Conservation (phyloP, 1,140 invertebrate genomes). For the Drosophila lacteicornis region DNA sequence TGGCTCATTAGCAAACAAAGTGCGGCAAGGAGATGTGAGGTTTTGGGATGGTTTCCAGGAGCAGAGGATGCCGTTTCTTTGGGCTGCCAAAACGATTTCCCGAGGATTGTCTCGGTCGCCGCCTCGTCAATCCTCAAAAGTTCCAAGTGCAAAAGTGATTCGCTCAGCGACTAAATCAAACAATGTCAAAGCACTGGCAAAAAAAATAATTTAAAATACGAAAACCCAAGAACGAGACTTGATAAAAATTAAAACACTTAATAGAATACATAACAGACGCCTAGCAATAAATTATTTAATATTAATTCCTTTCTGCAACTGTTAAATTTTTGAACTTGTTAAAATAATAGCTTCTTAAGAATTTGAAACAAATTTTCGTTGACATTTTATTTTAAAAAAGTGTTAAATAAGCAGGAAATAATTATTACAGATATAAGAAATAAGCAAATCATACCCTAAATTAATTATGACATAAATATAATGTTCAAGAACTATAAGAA, state of each 20-base stretch:
- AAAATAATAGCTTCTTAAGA: neutral
- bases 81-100: slow-evolving; percentile 32
- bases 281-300: too few species aligned
- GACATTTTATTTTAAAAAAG: too few species aligned
- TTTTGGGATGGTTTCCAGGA: neutral
- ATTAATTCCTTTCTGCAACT: too few species aligned
- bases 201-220: neutral
- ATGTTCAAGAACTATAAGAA: too few species aligned
- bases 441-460: too few species aligned
- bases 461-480: too few species aligned
- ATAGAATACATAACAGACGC: neutral
- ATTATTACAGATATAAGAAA: too few species aligned
- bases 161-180: slow-evolving; percentile 53
- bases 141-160: slow-evolving; percentile 42
- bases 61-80: slow-evolving; percentile 34
- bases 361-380: neutral
- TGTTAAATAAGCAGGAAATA: too few species aligned
- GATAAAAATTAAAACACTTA: neutral
- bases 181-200: slow-evolving; percentile 29
- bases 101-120: slow-evolving; percentile 13
- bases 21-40: slow-evolving; percentile 12
- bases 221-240: neutral
- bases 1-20: slow-evolving; percentile 78
- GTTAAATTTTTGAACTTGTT: too few species aligned
- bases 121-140: slow-evolving; percentile 42